Base-by-base conservation (phyloP, 2,888 invertebrate genomes). In the Zhuqinia jingwanae region DNA sequence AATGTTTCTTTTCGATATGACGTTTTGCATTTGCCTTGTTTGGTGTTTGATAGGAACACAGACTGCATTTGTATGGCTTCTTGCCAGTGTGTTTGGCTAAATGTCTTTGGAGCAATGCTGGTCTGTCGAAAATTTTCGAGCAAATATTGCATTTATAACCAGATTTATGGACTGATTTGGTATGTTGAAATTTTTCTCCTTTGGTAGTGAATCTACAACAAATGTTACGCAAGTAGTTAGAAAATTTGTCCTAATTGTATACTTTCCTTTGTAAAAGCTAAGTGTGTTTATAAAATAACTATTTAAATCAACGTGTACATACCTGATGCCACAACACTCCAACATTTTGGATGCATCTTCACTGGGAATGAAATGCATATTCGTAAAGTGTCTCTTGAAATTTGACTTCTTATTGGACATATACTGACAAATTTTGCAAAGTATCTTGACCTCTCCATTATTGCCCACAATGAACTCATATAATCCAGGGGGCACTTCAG, bases 21-120 rank as follows among this genome's bases (percentile, higher is more conserved):
- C 93, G 89, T 65, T 92, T 92, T 68, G 93, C 90, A 89, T 93
- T 93, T 85, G 92, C 92, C 88, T 93, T 93, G 89, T 93, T 93
- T 81, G 93, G 93, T 5, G 93, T 93, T 47, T 92, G 92, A 88
- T 93, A 93, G 17, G 91, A 91, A 89, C 93, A 93, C 3, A 91
- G 81, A n/a, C 90, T 80, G 88, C 93, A 93, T 10, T 91, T 90
- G 91, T 92, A 93, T 70, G 93, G 92, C 88, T 93, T 93, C 87
- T 91, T 91, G 0, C 93, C 93, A 75, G 92, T 92, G 91, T 93
- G 93, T 11, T 93, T 93, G 1, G 92, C 92, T 80, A 92, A 90
- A 89, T 93, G 93, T 22, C 93, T 91, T 56, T 92, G 91, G 20
- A 93, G 91, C 42, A 93, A 91, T 0, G 93, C 93, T 88, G 92